These are phyloP conservation scores for Pseudomyrmex flavicornis DNA, from an alignment of 1,140 invertebrate genomes.

Conservation along the genomic window DNA sequence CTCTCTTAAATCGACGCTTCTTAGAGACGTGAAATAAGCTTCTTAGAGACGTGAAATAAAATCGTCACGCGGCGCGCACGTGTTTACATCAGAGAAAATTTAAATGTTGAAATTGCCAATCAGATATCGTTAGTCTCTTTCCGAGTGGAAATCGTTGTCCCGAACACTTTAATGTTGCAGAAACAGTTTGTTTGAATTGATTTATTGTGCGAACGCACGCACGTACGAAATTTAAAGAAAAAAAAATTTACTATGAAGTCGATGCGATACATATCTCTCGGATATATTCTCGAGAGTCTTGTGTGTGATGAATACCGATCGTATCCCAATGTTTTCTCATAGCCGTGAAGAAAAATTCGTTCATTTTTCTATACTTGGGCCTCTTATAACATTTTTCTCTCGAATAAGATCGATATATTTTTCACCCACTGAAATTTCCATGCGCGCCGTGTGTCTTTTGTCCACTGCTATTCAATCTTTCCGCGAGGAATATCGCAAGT, in stretches of 20 bases:
- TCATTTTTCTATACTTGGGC: conserved; percentile 37
- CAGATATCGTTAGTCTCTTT: not conserved
- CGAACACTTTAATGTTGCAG: conserved; percentile 2
- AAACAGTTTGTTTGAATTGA: not conserved
- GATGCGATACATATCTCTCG: conserved; percentile 31
- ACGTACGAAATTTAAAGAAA: not conserved
- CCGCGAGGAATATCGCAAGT: not conserved
- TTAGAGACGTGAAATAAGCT: conserved; percentile 10
- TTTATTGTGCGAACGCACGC: not conserved
- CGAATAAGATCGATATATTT: conserved; percentile 32
- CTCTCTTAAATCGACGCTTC: conserved; percentile 26
- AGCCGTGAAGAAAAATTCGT: not conserved
- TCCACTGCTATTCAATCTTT: conserved; percentile 13
- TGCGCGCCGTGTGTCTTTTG: conserved; percentile 9
- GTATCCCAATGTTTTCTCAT: conserved; percentile 35
- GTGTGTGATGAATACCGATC: conserved; percentile 34
- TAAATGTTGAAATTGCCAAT: not conserved
- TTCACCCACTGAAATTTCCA: conserved; percentile 22
- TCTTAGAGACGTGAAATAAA: conserved; percentile 10
- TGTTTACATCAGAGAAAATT: not conserved
- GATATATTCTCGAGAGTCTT: not conserved
- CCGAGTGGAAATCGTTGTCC: not conserved
- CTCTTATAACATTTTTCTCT: conserved; percentile 34
- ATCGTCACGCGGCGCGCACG: not conserved
- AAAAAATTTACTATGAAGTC: conserved; percentile 39